Percentiles rank a stretch among this genome's conserved stretches.
These are phyloP conservation scores for Ophonus ardosiacus DNA, from an alignment of 2,888 invertebrate species.

Conservation along the genomic window DNA sequence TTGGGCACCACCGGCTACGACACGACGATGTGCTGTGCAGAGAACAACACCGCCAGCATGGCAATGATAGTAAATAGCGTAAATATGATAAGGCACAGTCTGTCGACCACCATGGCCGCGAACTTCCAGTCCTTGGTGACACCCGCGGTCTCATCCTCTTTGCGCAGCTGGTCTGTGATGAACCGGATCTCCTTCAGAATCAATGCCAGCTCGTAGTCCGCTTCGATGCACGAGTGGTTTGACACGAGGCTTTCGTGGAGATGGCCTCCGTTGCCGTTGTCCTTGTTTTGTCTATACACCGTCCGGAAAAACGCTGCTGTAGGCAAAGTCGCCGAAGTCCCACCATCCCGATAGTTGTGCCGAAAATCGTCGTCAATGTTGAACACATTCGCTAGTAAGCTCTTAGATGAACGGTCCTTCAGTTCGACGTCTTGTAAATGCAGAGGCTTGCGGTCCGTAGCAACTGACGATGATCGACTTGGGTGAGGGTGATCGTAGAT, in stretches of 20 bases:
- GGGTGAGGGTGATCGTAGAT: conserved; percentile 76
- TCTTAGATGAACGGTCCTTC: conserved; percentile 89
- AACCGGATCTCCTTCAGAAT: conserved; percentile 96
- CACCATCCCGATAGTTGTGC: conserved; percentile 85
- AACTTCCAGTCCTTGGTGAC: conserved; percentile 99
- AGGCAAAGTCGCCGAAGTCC: conserved; percentile 77
- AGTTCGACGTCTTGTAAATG: conserved; percentile 74
- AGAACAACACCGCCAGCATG: conserved; percentile 97
- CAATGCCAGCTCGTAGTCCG: conserved; percentile 95
- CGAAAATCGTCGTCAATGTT: conserved; percentile 98
- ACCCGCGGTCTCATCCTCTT: conserved; percentile 95
- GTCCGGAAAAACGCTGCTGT: conserved; percentile 84
- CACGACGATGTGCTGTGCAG: conserved; percentile 97
- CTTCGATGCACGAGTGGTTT: conserved; percentile 89
- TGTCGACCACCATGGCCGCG: conserved; percentile 99
- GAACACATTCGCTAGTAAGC: conserved; percentile 96
- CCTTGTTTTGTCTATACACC: conserved; percentile 84
- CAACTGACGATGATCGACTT: conserved; percentile 77
- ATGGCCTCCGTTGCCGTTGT: conserved; percentile 80
- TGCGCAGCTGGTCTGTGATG: conserved; percentile 95
- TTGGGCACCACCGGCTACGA: conserved; percentile 83
- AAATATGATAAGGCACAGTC: conserved; percentile 99
- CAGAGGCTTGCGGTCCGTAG: conserved; percentile 74
- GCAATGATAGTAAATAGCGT: conserved; percentile 98
- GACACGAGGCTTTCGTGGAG: conserved; percentile 78